Percentiles rank a stretch among this genome's conserved stretches.
Conservation (phyloP, 2,113 vertebrate species). For the Hemichromis elongatus region DNA sequence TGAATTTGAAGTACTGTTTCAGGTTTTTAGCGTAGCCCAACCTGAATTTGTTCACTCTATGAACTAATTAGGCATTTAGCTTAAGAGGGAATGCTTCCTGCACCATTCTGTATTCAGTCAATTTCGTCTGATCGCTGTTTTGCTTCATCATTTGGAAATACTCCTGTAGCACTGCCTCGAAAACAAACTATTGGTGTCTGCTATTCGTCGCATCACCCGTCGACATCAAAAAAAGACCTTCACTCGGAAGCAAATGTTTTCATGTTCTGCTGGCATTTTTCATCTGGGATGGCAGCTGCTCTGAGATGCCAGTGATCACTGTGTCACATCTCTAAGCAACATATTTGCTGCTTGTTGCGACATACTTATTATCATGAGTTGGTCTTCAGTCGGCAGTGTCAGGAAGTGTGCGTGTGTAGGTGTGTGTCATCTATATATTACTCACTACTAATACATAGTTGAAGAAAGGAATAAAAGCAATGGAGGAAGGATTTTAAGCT, state of each 20-base stretch:
- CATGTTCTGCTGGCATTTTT: slow-evolving; percentile 4
- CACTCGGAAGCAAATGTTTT: background rate
- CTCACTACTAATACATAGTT: background rate
- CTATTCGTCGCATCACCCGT: background rate
- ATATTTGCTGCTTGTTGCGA: background rate
- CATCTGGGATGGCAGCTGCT: background rate
- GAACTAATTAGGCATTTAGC: background rate
- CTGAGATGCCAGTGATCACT: slow-evolving; percentile 14
- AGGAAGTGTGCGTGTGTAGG: background rate
- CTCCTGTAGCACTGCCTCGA: background rate
- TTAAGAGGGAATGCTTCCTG: background rate
- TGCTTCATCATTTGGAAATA: background rate
- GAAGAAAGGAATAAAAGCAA: background rate
- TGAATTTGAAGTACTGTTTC: background rate
- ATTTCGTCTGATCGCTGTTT: background rate
- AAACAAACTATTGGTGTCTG: background rate
- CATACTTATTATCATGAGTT: background rate
- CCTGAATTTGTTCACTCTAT: background rate
- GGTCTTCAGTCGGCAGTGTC: background rate
- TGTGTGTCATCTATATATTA: background rate
- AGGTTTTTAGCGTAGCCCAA: background rate
- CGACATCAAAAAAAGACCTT: background rate
- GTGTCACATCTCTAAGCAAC: slow-evolving; percentile 9
- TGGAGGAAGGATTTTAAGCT: background rate
- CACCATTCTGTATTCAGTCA: background rate